Evolutionary conservation across 2,888 invertebrate species (phyloP).

Genomic region (Heliconius ethilla): DNA sequence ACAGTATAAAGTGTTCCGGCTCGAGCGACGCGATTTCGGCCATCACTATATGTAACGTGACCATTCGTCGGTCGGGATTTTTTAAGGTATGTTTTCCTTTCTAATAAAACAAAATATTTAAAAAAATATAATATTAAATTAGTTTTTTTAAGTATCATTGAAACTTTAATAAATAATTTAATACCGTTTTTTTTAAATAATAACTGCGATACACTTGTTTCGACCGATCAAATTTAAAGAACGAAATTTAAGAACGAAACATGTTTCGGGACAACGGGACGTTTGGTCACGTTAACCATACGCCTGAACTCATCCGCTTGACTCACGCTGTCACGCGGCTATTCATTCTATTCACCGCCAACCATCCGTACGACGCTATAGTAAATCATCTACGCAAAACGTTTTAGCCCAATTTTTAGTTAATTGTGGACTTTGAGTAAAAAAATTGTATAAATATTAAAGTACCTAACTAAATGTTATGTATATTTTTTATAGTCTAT

Average conservation of each 20-base stretch:
- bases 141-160: no score
- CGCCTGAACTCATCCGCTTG: conserved; percentile 48
- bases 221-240: no score
- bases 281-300: conserved; percentile 22
- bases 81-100: no score
- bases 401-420: conserved; percentile 12
- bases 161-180: no score
- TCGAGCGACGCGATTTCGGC: conserved; percentile 69
- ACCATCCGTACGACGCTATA: conserved; percentile 25
- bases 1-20: conserved; percentile 78
- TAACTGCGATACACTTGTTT: no score
- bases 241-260: no score
- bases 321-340: conserved; percentile 29
- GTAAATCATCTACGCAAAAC: conserved; percentile 25
- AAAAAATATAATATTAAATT: no score
- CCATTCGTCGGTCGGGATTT: no score
- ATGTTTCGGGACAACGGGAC: no score
- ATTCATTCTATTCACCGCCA: conserved; percentile 29
- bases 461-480: not conserved
- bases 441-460: not conserved
- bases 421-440: not conserved
- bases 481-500: not conserved
- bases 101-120: no score
- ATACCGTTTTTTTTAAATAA: no score
- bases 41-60: conserved; percentile 46